Evolutionary conservation across 2,797 vertebrate species (phyloP), one percentile per base, ranked within the genome.

Genomic region (Arremon brunneinucha): DNA sequence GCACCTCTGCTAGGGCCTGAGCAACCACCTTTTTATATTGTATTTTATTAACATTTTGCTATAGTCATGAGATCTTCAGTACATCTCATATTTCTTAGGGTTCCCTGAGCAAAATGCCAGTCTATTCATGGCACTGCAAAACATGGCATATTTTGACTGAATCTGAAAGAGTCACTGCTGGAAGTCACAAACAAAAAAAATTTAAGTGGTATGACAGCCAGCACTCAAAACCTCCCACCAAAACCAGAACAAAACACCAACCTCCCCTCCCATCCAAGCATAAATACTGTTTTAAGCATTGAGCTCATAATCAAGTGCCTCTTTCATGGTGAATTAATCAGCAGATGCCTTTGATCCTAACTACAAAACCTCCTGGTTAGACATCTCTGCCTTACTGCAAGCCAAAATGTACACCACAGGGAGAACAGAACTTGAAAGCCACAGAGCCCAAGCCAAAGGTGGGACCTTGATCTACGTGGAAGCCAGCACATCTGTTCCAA

Each of bases 171-270:
- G 13, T 12, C 8, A n/a, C 28, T 60, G 50, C 22, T 74, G 56
- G 47, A 74, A 53, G 30, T 55, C 44, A 37, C 18, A 72, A 53
- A 30, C n/a, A 55, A 35, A 65, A 68, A 68, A 8, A 10, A 0
- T 5, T 6, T n/a, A 30, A 68, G 27, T 46, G 80, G 17, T 76
- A 6, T 24, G 34, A 64, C 57, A 77, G 72, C 30, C 17, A 50
- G 27, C 22, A 28, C 35, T 55, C 8, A 77, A 53, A 30, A 8
- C 2, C 4, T 5, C 4, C 2, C 11, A 2, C 12, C 34, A 19
- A 44, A 68, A 52, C 18, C 12, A 30, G 32, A 57, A 1, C 9
- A 50, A 15, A 85, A 13, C 47, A 55, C 32, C 32, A 75, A 26
- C 6, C 19, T 52, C 16, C 35, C 15, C 6, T n/a, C 37, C 37